A percentile compares a stretch with the other conserved stretches of the same genome.
Evolutionary conservation across 2,113 vertebrate genomes (phyloP).

Genomic region (Catharus bicknelli): DNA sequence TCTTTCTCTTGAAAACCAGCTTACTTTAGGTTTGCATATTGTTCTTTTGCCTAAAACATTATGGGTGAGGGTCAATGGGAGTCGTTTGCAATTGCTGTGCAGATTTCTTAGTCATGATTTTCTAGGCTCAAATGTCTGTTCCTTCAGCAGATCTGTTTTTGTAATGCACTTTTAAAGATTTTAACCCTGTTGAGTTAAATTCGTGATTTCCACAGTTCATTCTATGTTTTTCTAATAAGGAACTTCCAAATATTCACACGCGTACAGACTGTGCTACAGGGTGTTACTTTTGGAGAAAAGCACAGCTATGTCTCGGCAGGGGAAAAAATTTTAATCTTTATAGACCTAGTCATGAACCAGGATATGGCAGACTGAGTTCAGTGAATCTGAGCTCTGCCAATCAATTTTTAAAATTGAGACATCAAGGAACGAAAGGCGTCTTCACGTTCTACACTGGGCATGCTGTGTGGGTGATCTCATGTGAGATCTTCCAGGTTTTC

Average conservation of each 20-base stretch:
- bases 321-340: neutral
- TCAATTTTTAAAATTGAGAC: neutral
- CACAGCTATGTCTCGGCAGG: neutral
- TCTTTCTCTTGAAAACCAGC: neutral
- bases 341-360: neutral
- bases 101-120: neutral
- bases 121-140: neutral
- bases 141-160: neutral
- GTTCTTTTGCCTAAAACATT: neutral
- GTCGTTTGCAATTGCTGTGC: neutral
- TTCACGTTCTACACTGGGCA: neutral
- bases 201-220: neutral
- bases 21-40: neutral
- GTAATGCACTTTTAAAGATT: neutral
- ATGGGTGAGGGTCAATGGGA: neutral
- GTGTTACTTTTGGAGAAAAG: neutral
- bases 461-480: accelerated
- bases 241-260: neutral
- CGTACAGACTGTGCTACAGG: neutral
- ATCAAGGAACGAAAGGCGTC: neutral
- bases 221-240: neutral
- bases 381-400: neutral
- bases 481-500: neutral
- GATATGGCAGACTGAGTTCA: neutral
- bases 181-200: neutral